phyloP scores from a whole-genome alignment of 2,888 invertebrate genomes.

The Athripsodes cinereus region DNA sequence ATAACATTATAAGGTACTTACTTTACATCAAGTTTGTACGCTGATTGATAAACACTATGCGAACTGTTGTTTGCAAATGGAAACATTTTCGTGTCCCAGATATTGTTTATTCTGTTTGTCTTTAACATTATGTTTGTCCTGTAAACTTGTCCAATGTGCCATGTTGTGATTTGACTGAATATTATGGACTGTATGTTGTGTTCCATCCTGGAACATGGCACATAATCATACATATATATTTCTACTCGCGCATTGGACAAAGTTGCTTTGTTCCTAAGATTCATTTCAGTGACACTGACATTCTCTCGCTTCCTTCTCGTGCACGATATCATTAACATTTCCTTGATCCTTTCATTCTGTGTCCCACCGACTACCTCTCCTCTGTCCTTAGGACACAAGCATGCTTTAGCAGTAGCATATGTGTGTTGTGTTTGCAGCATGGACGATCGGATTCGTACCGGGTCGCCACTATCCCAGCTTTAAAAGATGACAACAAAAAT shows the following conservation, averaged over 20 bases:
- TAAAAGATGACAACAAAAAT: conserved; percentile 93
- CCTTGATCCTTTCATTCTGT: background rate
- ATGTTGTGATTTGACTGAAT: too few relatives aligned
- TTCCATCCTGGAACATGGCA: too few relatives aligned
- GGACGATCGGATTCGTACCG: conserved; percentile 96
- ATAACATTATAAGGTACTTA: too few relatives aligned
- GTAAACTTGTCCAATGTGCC: too few relatives aligned
- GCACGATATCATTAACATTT: conserved; percentile 15
- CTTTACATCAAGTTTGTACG: too few relatives aligned
- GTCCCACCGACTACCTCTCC: background rate
- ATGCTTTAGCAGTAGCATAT: conserved; percentile 26
- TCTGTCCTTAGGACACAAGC: conserved; percentile 21
- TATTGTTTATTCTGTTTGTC: too few relatives aligned
- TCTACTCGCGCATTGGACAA: background rate
- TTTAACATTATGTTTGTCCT: too few relatives aligned
- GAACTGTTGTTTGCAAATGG: too few relatives aligned
- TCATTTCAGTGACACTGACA: conserved; percentile 21
- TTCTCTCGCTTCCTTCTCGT: conserved; percentile 18
- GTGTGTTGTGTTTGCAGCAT: conserved; percentile 64
- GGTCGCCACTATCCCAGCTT: conserved; percentile 88
- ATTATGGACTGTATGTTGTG: too few relatives aligned
- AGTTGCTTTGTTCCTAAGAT: conserved; percentile 1
- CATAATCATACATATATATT: too few relatives aligned
- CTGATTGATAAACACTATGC: too few relatives aligned
- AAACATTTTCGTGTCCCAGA: too few relatives aligned